Percentiles rank a stretch among this genome's conserved stretches.
These are phyloP conservation scores for Noctilio leporinus DNA, from an alignment of 2,113 vertebrate genomes.

Conservation along the genomic window DNA sequence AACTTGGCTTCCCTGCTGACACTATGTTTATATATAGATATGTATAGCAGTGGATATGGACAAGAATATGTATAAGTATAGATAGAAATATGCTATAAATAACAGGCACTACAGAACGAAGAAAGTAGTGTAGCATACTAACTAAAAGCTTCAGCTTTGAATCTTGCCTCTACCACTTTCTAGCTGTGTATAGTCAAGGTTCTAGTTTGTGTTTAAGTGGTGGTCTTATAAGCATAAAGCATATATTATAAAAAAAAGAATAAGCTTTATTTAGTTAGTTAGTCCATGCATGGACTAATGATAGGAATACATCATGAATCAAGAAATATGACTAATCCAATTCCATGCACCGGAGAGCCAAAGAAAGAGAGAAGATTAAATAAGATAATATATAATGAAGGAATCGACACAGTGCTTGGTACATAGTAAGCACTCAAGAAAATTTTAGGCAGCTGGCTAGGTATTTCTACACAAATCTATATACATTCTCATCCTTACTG, in stretches of 20 bases:
- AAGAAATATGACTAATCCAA: not conserved
- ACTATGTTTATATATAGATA: not conserved
- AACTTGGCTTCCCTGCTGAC: not conserved
- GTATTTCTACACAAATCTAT: not conserved
- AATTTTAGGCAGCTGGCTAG: not conserved
- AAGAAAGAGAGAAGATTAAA: not conserved
- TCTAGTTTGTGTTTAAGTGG: not conserved
- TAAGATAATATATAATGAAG: not conserved
- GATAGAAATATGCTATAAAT: not conserved
- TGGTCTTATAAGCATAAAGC: not conserved
- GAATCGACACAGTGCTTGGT: not conserved
- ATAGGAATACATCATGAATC: not conserved
- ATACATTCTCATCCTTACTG: not conserved
- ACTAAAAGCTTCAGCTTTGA: not conserved
- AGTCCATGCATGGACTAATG: not conserved
- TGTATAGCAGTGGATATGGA: not conserved
- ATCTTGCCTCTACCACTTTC: not conserved
- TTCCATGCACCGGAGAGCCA: not conserved
- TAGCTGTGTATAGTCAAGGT: not conserved
- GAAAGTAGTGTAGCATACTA: not conserved
- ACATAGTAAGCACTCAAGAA: not conserved
- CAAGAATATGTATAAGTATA: not conserved
- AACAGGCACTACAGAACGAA: fast-evolving
- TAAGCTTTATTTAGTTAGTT: too few species aligned
- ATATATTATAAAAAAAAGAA: not conserved